Conservation (phyloP, 2,113 vertebrate genomes). For the Ciconia boyciana region DNA sequence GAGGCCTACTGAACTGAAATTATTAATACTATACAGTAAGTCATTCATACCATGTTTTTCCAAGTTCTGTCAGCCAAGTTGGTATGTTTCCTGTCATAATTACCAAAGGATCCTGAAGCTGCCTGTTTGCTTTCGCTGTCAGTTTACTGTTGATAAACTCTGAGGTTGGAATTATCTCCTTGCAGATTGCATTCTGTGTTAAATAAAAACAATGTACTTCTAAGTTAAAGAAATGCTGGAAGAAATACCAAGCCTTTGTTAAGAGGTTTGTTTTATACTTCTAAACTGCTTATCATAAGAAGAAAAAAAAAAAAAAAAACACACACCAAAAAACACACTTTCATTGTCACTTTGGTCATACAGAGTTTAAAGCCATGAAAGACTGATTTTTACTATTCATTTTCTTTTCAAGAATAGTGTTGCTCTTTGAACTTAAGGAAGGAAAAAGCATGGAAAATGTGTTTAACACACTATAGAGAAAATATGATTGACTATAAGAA, state of each 20-base stretch:
- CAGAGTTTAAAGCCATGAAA: not conserved
- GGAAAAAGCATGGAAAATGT: not conserved
- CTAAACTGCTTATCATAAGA: not conserved
- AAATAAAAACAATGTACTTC: not conserved
- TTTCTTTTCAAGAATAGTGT: not conserved
- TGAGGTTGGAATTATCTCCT: conserved; percentile 93
- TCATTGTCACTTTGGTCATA: not conserved
- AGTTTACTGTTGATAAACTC: conserved; percentile 99
- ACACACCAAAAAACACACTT: not conserved
- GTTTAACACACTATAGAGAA: not conserved
- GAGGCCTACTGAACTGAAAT: not conserved
- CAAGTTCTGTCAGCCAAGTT: conserved; percentile 96
- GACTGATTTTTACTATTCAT: not conserved
- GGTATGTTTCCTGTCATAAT: conserved; percentile 99
- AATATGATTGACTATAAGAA: not conserved
- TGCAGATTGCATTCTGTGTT: conserved; percentile 91
- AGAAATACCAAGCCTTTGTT: not conserved
- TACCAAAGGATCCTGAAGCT: conserved; percentile 97
- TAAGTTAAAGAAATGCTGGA: not conserved
- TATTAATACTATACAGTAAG: not conserved
- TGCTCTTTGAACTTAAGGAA: not conserved
- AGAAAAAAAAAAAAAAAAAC: not conserved
- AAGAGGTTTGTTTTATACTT: not conserved
- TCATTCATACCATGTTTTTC: conserved; percentile 90
- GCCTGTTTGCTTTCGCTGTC: conserved; percentile 98